Percentiles rank a stretch among this genome's conserved stretches.
phyloP scores from a whole-genome alignment of 2,797 vertebrate genomes.

The Danio choprae region DNA sequence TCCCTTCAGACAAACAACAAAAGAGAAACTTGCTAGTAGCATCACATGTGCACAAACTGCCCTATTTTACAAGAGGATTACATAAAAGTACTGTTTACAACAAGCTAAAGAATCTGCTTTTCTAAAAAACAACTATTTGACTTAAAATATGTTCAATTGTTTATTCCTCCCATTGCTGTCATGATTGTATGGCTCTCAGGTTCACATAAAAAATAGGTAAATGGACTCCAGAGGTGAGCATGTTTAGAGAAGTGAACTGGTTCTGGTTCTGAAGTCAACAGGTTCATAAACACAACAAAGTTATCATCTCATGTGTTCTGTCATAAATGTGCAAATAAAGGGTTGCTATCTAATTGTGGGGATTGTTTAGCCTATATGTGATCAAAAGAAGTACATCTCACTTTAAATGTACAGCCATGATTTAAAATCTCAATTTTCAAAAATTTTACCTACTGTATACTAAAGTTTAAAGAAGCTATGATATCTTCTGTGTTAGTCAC shows the following conservation, averaged over 20 bases:
- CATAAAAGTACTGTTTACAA: slow-evolving; percentile 63
- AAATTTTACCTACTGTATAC: not conserved
- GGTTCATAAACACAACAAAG: not conserved
- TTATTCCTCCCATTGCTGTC: slow-evolving; percentile 10
- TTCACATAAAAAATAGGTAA: not conserved
- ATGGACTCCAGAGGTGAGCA: not conserved
- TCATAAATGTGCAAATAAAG: not conserved
- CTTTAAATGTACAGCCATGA: not conserved
- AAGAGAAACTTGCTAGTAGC: not conserved
- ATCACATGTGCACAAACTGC: not conserved
- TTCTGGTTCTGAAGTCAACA: not conserved
- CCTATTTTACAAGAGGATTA: slow-evolving; percentile 58
- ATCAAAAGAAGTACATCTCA: not conserved
- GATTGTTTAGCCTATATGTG: not conserved
- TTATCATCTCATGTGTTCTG: not conserved
- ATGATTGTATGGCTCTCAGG: not conserved
- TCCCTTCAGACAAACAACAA: not conserved
- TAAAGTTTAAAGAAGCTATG: not conserved
- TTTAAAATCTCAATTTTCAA: no score
- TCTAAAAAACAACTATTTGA: slow-evolving; percentile 28
- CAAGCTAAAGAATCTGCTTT: slow-evolving; percentile 40
- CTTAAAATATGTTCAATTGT: slow-evolving; percentile 38
- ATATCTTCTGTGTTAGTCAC: not conserved
- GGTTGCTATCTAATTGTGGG: no score
- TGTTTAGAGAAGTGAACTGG: not conserved